Percentiles rank a stretch among this genome's conserved stretches.
These are phyloP conservation scores for Poecilia picta DNA, from an alignment of 2,797 vertebrate species.

Conservation along the genomic window DNA sequence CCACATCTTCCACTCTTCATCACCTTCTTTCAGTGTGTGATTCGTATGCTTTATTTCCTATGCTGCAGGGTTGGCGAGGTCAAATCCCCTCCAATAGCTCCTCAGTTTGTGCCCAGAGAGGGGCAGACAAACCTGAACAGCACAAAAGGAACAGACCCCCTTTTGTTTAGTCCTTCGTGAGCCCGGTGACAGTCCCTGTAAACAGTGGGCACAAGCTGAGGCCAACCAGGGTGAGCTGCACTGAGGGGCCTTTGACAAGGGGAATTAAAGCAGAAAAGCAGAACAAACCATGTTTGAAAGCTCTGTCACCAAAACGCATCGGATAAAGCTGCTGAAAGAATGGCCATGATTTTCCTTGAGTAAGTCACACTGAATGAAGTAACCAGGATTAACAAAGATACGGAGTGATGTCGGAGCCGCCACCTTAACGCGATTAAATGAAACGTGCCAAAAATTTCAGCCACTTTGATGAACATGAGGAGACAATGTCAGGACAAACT, in stretches of 20 bases:
- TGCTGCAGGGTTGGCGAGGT: slow-evolving; percentile 61
- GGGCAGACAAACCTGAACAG: slow-evolving; percentile 82
- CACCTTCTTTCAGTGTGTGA: slow-evolving; percentile 45
- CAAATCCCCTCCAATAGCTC: slow-evolving; percentile 45
- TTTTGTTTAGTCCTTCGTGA: slow-evolving; percentile 93
- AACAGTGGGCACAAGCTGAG: slow-evolving; percentile 87
- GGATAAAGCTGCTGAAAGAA: slow-evolving; percentile 24
- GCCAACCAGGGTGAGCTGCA: slow-evolving; percentile 84
- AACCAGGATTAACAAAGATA: neutral
- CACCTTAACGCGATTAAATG: neutral
- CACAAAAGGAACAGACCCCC: slow-evolving; percentile 93
- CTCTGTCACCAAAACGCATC: slow-evolving; percentile 2
- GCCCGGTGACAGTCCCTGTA: slow-evolving; percentile 91
- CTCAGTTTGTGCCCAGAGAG: slow-evolving; percentile 73
- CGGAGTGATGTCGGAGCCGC: neutral
- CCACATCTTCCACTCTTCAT: slow-evolving; percentile 57
- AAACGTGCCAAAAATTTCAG: neutral
- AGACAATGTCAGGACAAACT: neutral
- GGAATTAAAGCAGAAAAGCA: slow-evolving; percentile 73
- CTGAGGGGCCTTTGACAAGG: slow-evolving; percentile 89
- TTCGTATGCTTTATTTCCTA: slow-evolving; percentile 37
- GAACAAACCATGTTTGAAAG: slow-evolving; percentile 58
- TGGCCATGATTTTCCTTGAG: neutral
- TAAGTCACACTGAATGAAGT: slow-evolving; percentile 12
- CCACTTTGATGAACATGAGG: neutral